Evolutionary conservation across 2,797 vertebrate species (phyloP).

Genomic region (Enteromius viviparus): DNA sequence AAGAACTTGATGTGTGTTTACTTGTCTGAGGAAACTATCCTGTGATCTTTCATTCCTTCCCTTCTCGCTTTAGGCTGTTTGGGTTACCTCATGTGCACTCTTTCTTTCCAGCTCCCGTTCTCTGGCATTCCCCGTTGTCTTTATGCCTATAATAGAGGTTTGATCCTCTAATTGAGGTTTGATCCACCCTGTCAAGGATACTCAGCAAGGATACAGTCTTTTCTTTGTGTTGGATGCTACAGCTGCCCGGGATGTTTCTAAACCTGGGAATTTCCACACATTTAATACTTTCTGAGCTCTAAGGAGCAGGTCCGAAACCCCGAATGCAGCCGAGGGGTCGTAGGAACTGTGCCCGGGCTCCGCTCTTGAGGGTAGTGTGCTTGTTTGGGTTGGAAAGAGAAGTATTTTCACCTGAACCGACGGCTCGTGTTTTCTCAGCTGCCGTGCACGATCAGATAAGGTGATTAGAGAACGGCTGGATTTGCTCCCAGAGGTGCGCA

Average conservation of each 20-base stretch:
- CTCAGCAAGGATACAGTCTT: neutral
- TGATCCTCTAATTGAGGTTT: conserved; percentile 54
- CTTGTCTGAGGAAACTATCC: conserved; percentile 20
- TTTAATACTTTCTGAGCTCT: conserved; percentile 26
- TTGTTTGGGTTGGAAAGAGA: conserved; percentile 16
- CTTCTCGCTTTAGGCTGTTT: conserved; percentile 5
- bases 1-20: conserved; percentile 38
- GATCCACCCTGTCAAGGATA: conserved; percentile 65
- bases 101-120: neutral
- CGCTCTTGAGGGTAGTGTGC: neutral
- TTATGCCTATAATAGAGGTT: conserved; percentile 68
- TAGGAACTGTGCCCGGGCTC: neutral
- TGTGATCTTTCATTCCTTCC: neutral
- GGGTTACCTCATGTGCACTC: conserved; percentile 30
- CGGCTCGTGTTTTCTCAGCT: conserved; percentile 54
- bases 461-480: conserved; percentile 43
- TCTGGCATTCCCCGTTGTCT: conserved; percentile 52
- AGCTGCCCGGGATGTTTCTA: conserved; percentile 17
- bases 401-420: conserved; percentile 34
- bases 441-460: conserved; percentile 55
- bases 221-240: conserved; percentile 41
- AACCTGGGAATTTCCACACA: conserved; percentile 34
- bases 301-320: neutral
- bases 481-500: neutral
- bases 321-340: neutral